Evolutionary conservation across 2,797 vertebrate genomes (phyloP), one percentile per base, ranked within the genome.

Genomic region (Danio kyathit): DNA sequence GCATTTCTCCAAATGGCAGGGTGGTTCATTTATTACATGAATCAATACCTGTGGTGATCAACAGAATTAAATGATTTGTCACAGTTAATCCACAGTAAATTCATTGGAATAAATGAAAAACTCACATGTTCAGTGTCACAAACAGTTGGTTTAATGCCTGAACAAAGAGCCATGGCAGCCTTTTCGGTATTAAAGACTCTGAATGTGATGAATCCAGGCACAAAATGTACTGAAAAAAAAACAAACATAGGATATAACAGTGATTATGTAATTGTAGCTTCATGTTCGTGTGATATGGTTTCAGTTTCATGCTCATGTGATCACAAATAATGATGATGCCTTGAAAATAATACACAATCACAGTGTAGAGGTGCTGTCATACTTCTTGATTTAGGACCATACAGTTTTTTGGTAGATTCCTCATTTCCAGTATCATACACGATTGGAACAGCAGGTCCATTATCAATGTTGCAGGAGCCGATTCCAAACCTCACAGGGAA

Each of bases 111-210:
- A 29, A 29, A 29, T 29, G 29, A 29, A 29, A 29, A 69, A 82
- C 90, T 91, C 86, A 91, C 89, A 59, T 78, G 75, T 86, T 95
- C 89, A 38, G 85, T 82, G 81, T 93, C 80, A 61, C 88, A 92
- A 57, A 81, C 80, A 2, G 87, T 90, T 85, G 91, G 88, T 89
- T 86, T 89, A 12, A 90, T 56, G 57, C 91, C 91, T 46, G 91
- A 87, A 88, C 94, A 95, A 81, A 96, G 89, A 82, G 93, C 91
- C 44, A 88, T 71, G 0, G 89, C 91, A 82, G 88, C 91, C 82
- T 84, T 88, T 77, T 92, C 90, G 38, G 49, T 41, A 82, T 91
- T 93, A 83, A 92, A 92, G 43, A 90, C 92, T 76, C 87, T 90
- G 89, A 95, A 94, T 82, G 91, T 90, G 84, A 95, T 66, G 84